A percentile compares a stretch with the other conserved stretches of the same genome.
Conservation (phyloP, 2,797 vertebrate genomes). For the Esox masquinongy region DNA sequence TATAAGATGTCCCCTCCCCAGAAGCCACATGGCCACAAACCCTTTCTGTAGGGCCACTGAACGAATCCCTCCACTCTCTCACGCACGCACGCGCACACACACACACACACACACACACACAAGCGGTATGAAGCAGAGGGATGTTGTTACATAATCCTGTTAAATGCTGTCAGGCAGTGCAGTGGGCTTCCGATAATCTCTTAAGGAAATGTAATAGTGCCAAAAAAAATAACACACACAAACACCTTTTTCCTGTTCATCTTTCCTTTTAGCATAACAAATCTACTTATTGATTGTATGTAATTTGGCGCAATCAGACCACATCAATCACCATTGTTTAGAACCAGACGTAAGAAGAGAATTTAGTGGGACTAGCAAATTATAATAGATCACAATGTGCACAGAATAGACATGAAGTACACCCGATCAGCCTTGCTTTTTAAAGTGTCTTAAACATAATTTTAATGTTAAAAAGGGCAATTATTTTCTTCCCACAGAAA, state of each 20-base stretch:
- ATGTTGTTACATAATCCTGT: slow-evolving; percentile 18
- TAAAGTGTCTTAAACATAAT: slow-evolving; percentile 37
- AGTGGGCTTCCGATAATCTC: slow-evolving; percentile 41
- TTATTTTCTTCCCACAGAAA: slow-evolving; percentile 43
- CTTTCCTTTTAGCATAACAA: slow-evolving; percentile 44
- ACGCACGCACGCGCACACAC: background rate
- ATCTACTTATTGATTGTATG: slow-evolving; percentile 48
- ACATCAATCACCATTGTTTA: slow-evolving; percentile 50
- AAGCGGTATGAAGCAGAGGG: slow-evolving; percentile 40
- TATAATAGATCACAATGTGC: slow-evolving; percentile 43
- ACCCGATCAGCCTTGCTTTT: slow-evolving; percentile 49
- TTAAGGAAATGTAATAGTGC: slow-evolving; percentile 60
- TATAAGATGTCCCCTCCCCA: slow-evolving; percentile 71
- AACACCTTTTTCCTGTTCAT: slow-evolving; percentile 1
- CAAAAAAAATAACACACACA: slow-evolving; percentile 50
- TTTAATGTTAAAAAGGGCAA: slow-evolving; percentile 33
- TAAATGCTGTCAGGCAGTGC: slow-evolving; percentile 20
- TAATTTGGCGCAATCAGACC: slow-evolving; percentile 45
- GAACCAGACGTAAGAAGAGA: slow-evolving; percentile 43
- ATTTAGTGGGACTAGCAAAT: slow-evolving; percentile 42
- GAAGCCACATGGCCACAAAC: slow-evolving; percentile 36
- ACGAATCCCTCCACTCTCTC: slow-evolving; percentile 20
- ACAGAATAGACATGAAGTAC: slow-evolving; percentile 25
- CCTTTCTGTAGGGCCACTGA: slow-evolving; percentile 71
- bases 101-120: slow-evolving; percentile 23